These are phyloP conservation scores for Drosophila nigritarsus DNA, from an alignment of 2,888 invertebrate species.

Conservation along the genomic window DNA sequence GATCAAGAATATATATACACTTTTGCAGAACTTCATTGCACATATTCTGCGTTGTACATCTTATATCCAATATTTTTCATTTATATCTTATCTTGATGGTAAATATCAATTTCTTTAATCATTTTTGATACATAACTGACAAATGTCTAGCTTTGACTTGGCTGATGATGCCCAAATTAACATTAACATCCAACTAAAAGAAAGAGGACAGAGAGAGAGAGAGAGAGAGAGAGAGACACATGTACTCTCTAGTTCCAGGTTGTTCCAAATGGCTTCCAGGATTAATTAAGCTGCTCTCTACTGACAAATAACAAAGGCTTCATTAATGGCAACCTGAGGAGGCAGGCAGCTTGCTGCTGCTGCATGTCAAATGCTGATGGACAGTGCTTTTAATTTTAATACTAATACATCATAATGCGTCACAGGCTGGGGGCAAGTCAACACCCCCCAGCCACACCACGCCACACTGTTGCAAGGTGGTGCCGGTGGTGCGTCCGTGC, in stretches of 20 bases:
- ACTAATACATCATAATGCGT: constrained; percentile 83
- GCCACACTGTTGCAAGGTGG: constrained; percentile 43
- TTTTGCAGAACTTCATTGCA: too few relatives aligned
- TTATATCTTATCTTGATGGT: too few relatives aligned
- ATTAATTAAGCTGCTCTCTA: constrained; percentile 59
- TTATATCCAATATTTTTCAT: too few relatives aligned
- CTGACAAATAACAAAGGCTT: constrained; percentile 54
- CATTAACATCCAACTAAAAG: too few relatives aligned
- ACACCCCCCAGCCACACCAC: constrained; percentile 40
- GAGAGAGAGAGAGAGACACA: constrained; percentile 1
- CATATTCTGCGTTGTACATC: too few relatives aligned
- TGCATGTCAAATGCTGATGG: constrained; percentile 60
- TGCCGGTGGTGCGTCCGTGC: constrained; percentile 52
- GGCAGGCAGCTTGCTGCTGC: constrained; percentile 11
- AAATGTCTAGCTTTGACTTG: too few relatives aligned
- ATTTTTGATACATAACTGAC: too few relatives aligned
- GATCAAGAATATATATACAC: not conserved
- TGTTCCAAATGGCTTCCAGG: constrained; percentile 26
- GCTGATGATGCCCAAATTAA: too few relatives aligned
- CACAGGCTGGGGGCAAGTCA: constrained; percentile 54
- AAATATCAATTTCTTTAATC: too few relatives aligned
- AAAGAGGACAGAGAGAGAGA: not conserved
- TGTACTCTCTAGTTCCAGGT: not conserved
- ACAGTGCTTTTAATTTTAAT: constrained; percentile 81
- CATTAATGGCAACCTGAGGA: constrained; percentile 68